Conservation (phyloP, 2,888 invertebrate genomes). For the Athalia circularis region DNA sequence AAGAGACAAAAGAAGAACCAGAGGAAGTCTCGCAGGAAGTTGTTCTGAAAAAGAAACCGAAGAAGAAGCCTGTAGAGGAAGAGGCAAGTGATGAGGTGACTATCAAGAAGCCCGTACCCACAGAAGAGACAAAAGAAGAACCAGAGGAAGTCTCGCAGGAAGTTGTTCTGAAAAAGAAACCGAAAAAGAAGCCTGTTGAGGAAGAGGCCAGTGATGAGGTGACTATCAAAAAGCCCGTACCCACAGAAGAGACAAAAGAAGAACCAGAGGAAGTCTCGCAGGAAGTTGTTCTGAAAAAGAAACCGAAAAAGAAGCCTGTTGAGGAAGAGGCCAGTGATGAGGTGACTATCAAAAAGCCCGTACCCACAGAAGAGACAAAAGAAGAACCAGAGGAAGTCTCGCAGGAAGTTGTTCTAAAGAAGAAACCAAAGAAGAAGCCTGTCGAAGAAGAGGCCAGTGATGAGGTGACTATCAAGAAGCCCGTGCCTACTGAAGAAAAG, state of each 20-base stretch:
- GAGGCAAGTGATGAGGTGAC: slow-evolving; percentile 62
- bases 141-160: slow-evolving; percentile 65
- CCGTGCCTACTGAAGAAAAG: slow-evolving; percentile 43
- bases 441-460: slow-evolving; percentile 59
- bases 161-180: slow-evolving; percentile 61
- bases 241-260: slow-evolving; percentile 63
- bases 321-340: slow-evolving; percentile 54
- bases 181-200: slow-evolving; percentile 58
- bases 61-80: slow-evolving; percentile 56
- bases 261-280: slow-evolving; percentile 58
- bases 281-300: slow-evolving; percentile 63
- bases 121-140: slow-evolving; percentile 50
- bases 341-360: slow-evolving; percentile 57
- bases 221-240: slow-evolving; percentile 56
- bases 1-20: slow-evolving; percentile 43
- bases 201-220: slow-evolving; percentile 61
- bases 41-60: slow-evolving; percentile 50
- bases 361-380: slow-evolving; percentile 53
- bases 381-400: slow-evolving; percentile 62
- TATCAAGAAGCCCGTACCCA: slow-evolving; percentile 56
- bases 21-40: slow-evolving; percentile 52
- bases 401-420: slow-evolving; percentile 65
- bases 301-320: slow-evolving; percentile 69
- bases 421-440: slow-evolving; percentile 56
- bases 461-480: slow-evolving; percentile 58